phyloP scores from a whole-genome alignment of 64 coral and sea anemone species.

The Actinia equina region DNA sequence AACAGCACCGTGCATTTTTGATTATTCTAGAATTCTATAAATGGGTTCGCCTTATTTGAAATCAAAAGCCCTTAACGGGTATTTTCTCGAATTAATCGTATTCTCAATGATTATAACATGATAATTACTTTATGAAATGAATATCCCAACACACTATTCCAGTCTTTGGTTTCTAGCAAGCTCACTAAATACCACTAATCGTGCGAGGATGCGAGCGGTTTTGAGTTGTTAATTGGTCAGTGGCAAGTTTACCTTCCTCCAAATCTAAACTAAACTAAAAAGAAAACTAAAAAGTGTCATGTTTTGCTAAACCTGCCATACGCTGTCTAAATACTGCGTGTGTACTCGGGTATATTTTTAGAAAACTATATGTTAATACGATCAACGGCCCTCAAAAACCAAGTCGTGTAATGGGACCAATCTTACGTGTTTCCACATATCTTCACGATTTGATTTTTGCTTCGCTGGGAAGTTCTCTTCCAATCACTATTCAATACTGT shows the following conservation, averaged over 20 bases:
- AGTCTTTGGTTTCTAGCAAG: neutral
- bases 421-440: neutral
- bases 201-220: neutral
- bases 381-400: neutral
- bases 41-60: neutral
- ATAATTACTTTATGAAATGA: neutral
- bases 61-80: conserved; percentile 40
- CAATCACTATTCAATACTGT: neutral
- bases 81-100: conserved; percentile 15
- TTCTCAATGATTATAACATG: neutral
- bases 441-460: neutral
- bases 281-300: conserved; percentile 2
- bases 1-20: neutral
- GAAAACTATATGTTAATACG: neutral
- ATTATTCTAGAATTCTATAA: neutral
- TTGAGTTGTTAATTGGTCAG: conserved; percentile 1
- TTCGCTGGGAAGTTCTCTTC: neutral
- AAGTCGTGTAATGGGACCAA: neutral
- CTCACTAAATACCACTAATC: neutral
- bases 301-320: neutral
- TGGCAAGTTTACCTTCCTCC: neutral
- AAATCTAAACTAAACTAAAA: neutral
- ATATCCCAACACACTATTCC: neutral
- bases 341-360: neutral
- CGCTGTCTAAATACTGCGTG: conserved; percentile 8